Base-by-base conservation (phyloP, 2,113 vertebrate species). In the Psephotus haematonotus region DNA sequence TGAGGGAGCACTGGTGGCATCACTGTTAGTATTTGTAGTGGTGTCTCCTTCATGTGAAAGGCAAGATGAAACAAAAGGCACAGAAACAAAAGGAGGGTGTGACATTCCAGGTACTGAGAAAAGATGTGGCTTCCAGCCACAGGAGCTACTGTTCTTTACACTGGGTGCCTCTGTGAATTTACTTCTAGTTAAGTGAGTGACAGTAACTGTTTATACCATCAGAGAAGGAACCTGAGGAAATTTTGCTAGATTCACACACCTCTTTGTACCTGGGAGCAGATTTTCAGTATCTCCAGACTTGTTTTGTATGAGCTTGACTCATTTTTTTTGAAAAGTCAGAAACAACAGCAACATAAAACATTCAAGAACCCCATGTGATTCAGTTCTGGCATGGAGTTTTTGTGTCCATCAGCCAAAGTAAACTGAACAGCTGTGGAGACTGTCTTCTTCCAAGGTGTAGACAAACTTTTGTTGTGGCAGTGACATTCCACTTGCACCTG, bases 181-280 rank as follows among this genome's bases (percentile, higher is more conserved):
- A 47, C 22, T 94, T 95, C 50, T 88, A 43, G 70, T 91, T 80
- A 72, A 93, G n/a, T 92, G 82, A 93, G 81, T 95, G 93, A 96
- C 94, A 95, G 74, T 92, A 91, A 72, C 95, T 97, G 96, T 90
- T 97, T 92, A 96, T 97, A 83, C 84, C 86, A 97, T 97, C 88
- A 97, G 71, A 92, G 86, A 94, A 81, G 83, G 43, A 94, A 95
- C 86, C 81, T 87, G 93, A 97, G 86, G 92, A 95, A 92, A 93
- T 95, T 94, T 91, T 95, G 83, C 92, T 97, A 92, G 86, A 95
- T 96, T 95, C 79, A 57, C 55, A 79, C 5, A 5, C 75, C 81
- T 92, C 92, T 96, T 67, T 91, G 19, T 91, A 96, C 67, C 82
- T 86, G 79, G 75, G 78, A 94, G 64, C 67, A 87, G 77, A 95